A percentile compares a stretch with the other conserved stretches of the same genome.
Evolutionary conservation across 2,888 invertebrate genomes (phyloP).

Genomic region (Macropis europaea): DNA sequence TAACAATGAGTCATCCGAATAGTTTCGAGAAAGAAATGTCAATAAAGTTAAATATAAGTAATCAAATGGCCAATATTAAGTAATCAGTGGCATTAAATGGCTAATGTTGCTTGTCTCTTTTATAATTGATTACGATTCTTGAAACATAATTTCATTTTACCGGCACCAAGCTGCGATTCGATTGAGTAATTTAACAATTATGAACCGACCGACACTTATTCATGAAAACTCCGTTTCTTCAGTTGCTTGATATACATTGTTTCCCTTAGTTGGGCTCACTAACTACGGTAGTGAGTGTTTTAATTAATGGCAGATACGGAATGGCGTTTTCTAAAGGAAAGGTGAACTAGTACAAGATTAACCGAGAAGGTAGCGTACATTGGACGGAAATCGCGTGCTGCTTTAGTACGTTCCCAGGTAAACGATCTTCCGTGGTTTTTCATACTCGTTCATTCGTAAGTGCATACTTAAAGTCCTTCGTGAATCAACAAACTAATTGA

Average conservation of each 20-base stretch:
- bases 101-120: not conserved
- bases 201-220: not conserved
- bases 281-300: conserved; percentile 21
- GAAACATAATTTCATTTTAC: not conserved
- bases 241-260: not conserved
- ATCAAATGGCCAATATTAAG: too few species aligned
- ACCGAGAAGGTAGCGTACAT: conserved; percentile 13
- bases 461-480: too few species aligned
- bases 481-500: too few species aligned
- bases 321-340: conserved; percentile 40
- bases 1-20: too few species aligned
- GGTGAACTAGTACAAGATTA: conserved; percentile 13
- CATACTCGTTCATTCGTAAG: too few species aligned
- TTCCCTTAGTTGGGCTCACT: not conserved
- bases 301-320: conserved; percentile 35
- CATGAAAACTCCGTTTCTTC: not conserved
- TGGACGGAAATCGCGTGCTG: conserved; percentile 11
- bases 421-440: too few species aligned
- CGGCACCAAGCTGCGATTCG: conserved; percentile 15
- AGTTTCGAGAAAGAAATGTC: too few species aligned
- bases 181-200: conserved; percentile 42
- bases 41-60: not conserved
- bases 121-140: not conserved
- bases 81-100: too few species aligned
- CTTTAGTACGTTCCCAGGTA: not conserved